Evolutionary conservation across 2,888 invertebrate genomes (phyloP).

Genomic region (Pristionchus japonicus): DNA sequence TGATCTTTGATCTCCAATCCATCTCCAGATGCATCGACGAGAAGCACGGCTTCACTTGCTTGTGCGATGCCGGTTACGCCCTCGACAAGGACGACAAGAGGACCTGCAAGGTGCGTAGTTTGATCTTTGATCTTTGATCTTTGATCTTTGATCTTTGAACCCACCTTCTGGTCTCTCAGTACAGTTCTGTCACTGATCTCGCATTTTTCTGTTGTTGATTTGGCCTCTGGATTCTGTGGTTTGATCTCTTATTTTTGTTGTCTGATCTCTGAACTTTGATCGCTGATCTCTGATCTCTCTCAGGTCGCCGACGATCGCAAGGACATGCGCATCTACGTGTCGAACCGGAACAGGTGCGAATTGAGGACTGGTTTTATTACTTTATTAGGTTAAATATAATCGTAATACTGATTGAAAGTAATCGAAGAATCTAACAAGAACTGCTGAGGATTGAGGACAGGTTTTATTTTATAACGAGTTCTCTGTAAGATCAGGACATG

Average conservation of each 20-base stretch:
- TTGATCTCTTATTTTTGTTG: not conserved
- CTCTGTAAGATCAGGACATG: too few species aligned
- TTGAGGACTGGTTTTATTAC: too few species aligned
- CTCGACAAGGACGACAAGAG: constrained; percentile 84
- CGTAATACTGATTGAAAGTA: not conserved
- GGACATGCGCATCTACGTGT: constrained; percentile 90
- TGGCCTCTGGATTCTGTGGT: not conserved
- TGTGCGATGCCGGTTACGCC: constrained; percentile 83
- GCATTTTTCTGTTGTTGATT: too few species aligned
- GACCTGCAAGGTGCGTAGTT: constrained; percentile 83
- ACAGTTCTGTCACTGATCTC: too few species aligned
- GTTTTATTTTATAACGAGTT: too few species aligned
- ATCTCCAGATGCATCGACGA: constrained; percentile 85
- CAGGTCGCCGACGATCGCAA: constrained; percentile 58
- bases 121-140: constrained; percentile 78
- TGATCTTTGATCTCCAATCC: not conserved
- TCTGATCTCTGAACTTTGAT: not conserved
- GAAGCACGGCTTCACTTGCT: constrained; percentile 90
- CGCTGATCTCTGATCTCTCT: not conserved
- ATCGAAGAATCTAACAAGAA: too few species aligned
- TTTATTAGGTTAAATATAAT: not conserved
- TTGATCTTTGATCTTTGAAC: constrained; percentile 75
- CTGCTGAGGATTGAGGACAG: too few species aligned
- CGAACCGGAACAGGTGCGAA: constrained; percentile 82
- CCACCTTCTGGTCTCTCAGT: too few species aligned